Percentiles rank a stretch among this genome's conserved stretches.
These are phyloP conservation scores for Pheosia gnoma DNA, from an alignment of 2,888 invertebrate species.

Conservation along the genomic window DNA sequence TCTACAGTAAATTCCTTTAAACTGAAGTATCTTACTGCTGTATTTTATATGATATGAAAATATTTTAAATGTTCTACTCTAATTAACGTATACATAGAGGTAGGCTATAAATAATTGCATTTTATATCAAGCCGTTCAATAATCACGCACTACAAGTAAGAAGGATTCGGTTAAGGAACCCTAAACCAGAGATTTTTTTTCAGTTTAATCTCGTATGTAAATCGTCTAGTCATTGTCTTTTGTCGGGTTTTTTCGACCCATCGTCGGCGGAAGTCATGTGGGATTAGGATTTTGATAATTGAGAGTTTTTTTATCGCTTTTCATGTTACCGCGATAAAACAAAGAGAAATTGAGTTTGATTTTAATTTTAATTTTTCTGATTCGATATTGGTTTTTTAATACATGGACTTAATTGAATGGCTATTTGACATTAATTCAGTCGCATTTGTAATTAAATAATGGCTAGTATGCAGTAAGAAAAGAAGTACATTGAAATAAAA, in stretches of 20 bases:
- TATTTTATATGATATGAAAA: too few relatives aligned
- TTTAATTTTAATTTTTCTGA: conserved; percentile 4
- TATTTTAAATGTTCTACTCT: too few relatives aligned
- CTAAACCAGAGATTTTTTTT: conserved; percentile 55
- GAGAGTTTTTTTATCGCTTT: conserved; percentile 38
- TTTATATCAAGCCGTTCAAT: too few relatives aligned
- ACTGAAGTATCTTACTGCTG: too few relatives aligned
- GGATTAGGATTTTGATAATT: conserved; percentile 56
- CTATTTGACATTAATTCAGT: too few relatives aligned
- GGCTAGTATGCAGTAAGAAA: too few relatives aligned
- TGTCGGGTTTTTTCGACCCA: conserved; percentile 46
- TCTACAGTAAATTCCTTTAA: too few relatives aligned
- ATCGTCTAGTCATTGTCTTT: conserved; percentile 78
- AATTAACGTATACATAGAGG: too few relatives aligned
- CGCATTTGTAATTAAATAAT: too few relatives aligned
- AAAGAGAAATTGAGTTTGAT: conserved; percentile 17
- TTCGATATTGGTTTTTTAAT: neutral
- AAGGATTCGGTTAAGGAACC: conserved; percentile 14
- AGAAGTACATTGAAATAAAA: too few relatives aligned
- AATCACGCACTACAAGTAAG: neutral
- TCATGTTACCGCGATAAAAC: conserved; percentile 23
- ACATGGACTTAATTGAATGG: too few relatives aligned
- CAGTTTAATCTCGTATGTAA: conserved; percentile 73
- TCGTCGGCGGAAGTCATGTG: conserved; percentile 62
- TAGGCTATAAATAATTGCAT: too few relatives aligned